Evolutionary conservation across 2,113 vertebrate species (phyloP).

Genomic region (Terrapene triunguis): DNA sequence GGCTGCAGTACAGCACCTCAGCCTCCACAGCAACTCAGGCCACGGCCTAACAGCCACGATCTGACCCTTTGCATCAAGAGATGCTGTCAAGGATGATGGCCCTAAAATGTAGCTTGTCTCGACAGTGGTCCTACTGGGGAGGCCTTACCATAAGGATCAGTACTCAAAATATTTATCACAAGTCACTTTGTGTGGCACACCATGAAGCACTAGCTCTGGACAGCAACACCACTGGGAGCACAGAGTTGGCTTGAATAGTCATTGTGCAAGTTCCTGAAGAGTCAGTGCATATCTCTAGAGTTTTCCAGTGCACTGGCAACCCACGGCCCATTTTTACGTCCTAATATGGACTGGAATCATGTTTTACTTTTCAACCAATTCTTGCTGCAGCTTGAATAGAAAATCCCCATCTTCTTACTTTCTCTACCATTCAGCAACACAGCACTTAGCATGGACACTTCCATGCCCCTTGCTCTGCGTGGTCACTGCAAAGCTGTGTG

Average conservation of each 20-base stretch:
- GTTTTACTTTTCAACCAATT: neutral
- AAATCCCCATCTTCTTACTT: neutral
- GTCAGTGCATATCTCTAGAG: neutral
- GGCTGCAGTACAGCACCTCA: neutral
- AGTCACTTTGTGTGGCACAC: neutral
- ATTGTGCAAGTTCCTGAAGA: neutral
- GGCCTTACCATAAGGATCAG: neutral
- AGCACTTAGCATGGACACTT: neutral
- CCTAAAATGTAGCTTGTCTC: neutral
- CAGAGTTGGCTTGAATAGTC: neutral
- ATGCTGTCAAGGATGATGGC: neutral
- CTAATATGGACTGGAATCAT: neutral
- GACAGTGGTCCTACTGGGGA: neutral
- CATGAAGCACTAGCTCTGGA: neutral
- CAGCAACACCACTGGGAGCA: neutral
- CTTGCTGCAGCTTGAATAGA: neutral
- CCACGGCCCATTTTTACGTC: neutral
- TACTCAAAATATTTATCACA: neutral
- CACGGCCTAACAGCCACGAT: neutral
- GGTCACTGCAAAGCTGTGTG: neutral
- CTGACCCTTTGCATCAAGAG: neutral
- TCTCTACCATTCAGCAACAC: neutral
- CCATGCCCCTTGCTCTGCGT: neutral
- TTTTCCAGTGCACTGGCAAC: rapidly evolving
- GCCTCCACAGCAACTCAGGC: neutral